Evolutionary conservation across 2,113 vertebrate genomes (phyloP).

Genomic region (Ariopsis seemanni): DNA sequence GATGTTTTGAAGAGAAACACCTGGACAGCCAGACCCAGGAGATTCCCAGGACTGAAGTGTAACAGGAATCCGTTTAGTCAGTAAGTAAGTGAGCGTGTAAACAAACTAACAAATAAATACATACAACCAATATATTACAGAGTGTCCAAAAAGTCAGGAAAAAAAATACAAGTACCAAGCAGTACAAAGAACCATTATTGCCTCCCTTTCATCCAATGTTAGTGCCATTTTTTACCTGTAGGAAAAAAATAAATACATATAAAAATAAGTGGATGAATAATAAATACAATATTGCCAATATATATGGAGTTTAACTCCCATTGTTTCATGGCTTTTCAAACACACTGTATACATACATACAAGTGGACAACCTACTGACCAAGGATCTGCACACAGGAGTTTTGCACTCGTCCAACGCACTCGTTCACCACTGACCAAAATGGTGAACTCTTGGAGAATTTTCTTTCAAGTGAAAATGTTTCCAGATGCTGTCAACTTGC

Average conservation of each 20-base stretch:
- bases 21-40: conserved; percentile 40
- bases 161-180: neutral
- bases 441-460: neutral
- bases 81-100: neutral
- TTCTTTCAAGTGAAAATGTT: neutral
- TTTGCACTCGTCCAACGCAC: neutral
- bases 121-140: neutral
- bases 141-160: neutral
- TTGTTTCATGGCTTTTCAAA: neutral
- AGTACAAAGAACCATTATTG: neutral
- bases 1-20: conserved; percentile 60
- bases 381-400: neutral
- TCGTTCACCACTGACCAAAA: neutral
- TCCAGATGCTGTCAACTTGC: neutral
- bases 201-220: neutral
- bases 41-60: conserved; percentile 33
- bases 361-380: neutral
- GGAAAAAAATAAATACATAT: neutral
- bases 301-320: neutral
- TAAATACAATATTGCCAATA: neutral
- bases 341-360: neutral
- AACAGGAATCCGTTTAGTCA: conserved; percentile 23
- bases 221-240: neutral
- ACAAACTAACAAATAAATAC: neutral
- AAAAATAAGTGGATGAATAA: neutral